Percentiles rank a stretch among this genome's conserved stretches.
Evolutionary conservation across 2,888 invertebrate species (phyloP).

Genomic region (Drosophila ustulata): DNA sequence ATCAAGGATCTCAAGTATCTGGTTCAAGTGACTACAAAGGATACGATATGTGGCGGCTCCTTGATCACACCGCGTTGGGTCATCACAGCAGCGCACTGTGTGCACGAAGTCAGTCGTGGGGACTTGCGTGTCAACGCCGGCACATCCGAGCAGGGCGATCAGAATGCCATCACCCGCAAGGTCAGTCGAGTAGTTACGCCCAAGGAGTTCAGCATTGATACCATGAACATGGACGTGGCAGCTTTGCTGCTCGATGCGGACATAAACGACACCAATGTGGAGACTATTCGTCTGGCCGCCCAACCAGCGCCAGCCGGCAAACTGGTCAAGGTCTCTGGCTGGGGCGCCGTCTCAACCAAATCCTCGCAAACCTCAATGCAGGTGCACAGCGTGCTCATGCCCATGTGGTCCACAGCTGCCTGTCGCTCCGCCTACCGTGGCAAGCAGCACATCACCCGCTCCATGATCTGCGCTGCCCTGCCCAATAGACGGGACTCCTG

Average conservation of each 20-base stretch:
- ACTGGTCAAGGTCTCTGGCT: constrained; percentile 65
- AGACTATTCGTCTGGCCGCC: constrained; percentile 62
- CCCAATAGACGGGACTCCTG: constrained; percentile 77
- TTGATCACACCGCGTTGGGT: constrained; percentile 67
- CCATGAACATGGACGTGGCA: constrained; percentile 73
- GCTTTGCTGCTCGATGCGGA: constrained; percentile 54
- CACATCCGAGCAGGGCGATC: constrained; percentile 48
- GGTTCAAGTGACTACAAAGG: constrained; percentile 53
- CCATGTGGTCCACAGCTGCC: constrained; percentile 44
- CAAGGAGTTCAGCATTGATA: constrained; percentile 52
- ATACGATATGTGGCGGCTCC: constrained; percentile 57
- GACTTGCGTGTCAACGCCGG: constrained; percentile 59
- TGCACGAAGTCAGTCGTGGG: constrained; percentile 26
- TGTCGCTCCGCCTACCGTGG: constrained; percentile 52
- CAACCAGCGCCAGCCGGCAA: constrained; percentile 51
- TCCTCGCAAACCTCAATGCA: constrained; percentile 45
- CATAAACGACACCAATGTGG: constrained; percentile 63
- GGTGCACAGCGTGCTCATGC: constrained; percentile 61
- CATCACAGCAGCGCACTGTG: constrained; percentile 75
- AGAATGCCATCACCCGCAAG: constrained; percentile 29
- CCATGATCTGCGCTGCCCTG: constrained; percentile 80
- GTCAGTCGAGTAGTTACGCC: constrained; percentile 50
- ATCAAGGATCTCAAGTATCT: constrained; percentile 63
- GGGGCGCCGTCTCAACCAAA: constrained; percentile 52
- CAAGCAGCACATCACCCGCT: constrained; percentile 57